phyloP scores from a whole-genome alignment of 2,113 vertebrate species.

The Plectropomus leopardus region DNA sequence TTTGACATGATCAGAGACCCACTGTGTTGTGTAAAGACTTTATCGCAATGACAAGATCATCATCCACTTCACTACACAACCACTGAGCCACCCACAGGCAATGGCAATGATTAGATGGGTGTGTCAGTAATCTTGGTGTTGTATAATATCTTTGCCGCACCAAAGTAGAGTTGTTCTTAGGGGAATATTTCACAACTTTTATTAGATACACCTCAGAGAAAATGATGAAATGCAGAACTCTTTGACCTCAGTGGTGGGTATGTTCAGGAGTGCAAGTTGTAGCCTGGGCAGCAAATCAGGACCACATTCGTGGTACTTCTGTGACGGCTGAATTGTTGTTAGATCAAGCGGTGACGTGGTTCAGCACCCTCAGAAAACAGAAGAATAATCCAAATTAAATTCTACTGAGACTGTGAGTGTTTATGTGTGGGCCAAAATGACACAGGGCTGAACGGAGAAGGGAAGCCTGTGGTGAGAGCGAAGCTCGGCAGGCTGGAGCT shows the following conservation, averaged over 20 bases:
- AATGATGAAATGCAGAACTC: no score
- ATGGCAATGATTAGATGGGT: no score
- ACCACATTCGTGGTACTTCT: constrained; percentile 47
- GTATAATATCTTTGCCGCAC: no score
- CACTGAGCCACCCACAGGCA: no score
- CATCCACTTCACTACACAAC: no score
- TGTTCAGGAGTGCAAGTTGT: neutral
- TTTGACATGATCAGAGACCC: neutral
- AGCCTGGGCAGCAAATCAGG: neutral
- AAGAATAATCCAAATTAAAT: constrained; percentile 64
- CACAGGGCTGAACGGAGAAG: constrained; percentile 41
- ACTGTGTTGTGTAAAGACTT: neutral
- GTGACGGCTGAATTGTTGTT: constrained; percentile 37
- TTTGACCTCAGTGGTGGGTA: neutral
- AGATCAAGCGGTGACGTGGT: constrained; percentile 59
- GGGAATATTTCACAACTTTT: no score
- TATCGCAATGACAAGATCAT: neutral
- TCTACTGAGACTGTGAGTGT: constrained; percentile 56
- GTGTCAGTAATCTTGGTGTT: no score
- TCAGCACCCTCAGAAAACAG: constrained; percentile 60
- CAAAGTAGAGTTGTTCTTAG: no score
- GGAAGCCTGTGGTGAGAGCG: constrained; percentile 39
- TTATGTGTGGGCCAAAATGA: constrained; percentile 46
- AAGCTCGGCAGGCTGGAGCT: constrained; percentile 41
- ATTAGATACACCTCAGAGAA: no score